Evolutionary conservation across 2,113 vertebrate species (phyloP), one percentile per base, ranked within the genome.

Genomic region (Toxotes chatareus): DNA sequence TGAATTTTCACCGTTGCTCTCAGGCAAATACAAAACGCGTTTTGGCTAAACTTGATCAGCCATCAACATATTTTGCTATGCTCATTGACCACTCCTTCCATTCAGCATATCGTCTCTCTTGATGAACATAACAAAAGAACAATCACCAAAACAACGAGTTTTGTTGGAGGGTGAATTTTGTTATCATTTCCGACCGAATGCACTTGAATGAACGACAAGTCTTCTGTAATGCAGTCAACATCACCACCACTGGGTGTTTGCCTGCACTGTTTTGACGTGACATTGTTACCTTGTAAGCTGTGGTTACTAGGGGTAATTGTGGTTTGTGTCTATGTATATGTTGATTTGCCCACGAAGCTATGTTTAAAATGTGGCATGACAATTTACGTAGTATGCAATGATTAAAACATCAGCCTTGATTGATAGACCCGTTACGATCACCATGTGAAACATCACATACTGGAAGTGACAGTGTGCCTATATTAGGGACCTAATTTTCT

Each of bases 91-190:
- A 51, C 31, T 42, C 38, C 56, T 16, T 64, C 8, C 17, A 65
- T 67, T 56, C 56, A 66, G 38, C 12, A 44, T 27, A 65, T 55
- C 49, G 32, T 77, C 21, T 70, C 56, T 46, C 14, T 47, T 36
- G 49, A 64, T 72, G 27, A 61, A 61, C 21, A 56, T 17, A 82
- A 76, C 40, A 70, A 86, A 69, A 72, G 19, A 68, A 71, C 19
- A 56, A 16, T 66, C 31, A 55, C 51, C 32, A 72, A 74, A 73
- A 86, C 12, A 83, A 72, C 32, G 0, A 73, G 53, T 69, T 83
- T 83, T 88, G 76, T 88, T 73, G 1, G 32, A 65, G 53, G 44
- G 21, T 81, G 69, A 76, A 74, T 86, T 81, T 63, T 80, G 60
- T 42, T 76, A 78, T 86, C 23, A 80, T 79, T 83, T 81, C 40